Conservation (phyloP, 2,888 invertebrate genomes). For the Crematogaster levior region DNA sequence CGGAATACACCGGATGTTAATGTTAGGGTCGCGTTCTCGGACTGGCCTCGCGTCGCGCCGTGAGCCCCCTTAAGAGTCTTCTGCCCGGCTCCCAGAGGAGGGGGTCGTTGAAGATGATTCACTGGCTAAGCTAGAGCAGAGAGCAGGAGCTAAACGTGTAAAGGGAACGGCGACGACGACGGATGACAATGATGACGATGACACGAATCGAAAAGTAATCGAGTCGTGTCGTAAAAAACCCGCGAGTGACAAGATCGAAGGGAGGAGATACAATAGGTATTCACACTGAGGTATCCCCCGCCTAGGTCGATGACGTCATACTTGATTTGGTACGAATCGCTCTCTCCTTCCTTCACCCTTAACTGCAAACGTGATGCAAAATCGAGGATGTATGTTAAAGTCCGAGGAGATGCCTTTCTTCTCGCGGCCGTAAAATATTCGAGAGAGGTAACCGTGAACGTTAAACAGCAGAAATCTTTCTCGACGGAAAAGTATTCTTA, state of each 20-base stretch:
- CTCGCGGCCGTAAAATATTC: background rate
- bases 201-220: constrained; percentile 69
- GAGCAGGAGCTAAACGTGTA: constrained; percentile 64
- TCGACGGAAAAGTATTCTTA: constrained; percentile 3
- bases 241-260: constrained; percentile 61
- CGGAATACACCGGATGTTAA: constrained; percentile 83
- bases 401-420: background rate
- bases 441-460: background rate
- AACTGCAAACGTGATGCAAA: constrained; percentile 29
- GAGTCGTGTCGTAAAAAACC: constrained; percentile 56
- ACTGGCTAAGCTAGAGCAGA: constrained; percentile 76
- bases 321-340: constrained; percentile 22
- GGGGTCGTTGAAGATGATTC: constrained; percentile 83
- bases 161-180: constrained; percentile 60
- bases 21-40: constrained; percentile 85
- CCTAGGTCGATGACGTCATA: constrained; percentile 68
- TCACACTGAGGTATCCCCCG: constrained; percentile 11
- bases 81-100: constrained; percentile 81
- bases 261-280: constrained; percentile 31
- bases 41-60: constrained; percentile 84
- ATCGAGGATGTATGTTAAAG: constrained; percentile 17
- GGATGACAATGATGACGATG: constrained; percentile 32
- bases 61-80: constrained; percentile 85
- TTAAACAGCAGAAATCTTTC: background rate
- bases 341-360: background rate